Conservation (phyloP, 2,797 vertebrate genomes). For the Myotis findleyi region DNA sequence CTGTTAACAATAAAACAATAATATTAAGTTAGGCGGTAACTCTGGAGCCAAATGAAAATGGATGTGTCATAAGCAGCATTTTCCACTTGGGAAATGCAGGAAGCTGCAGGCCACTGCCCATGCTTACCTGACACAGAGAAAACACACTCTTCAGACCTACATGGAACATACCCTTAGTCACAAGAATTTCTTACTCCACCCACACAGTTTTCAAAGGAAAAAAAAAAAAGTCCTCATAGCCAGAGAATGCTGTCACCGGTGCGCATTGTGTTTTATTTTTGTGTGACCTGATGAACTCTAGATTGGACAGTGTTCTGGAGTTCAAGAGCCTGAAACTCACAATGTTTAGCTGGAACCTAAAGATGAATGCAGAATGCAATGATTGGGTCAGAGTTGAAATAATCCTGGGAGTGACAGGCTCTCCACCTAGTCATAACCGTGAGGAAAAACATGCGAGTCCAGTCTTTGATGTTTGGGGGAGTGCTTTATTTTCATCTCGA, state of each 20-base stretch:
- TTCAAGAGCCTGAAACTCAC: constrained; percentile 20
- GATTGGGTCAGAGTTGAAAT: constrained; percentile 71
- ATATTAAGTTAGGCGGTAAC: not conserved
- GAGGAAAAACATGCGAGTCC: not conserved
- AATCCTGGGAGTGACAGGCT: not conserved
- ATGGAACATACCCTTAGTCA: not conserved
- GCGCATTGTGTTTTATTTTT: constrained; percentile 69
- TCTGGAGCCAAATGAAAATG: not conserved
- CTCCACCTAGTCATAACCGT: not conserved
- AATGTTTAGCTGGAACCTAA: constrained; percentile 46
- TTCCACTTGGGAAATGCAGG: not conserved
- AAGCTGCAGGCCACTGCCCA: not conserved
- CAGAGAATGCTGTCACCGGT: not conserved
- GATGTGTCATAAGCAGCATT: not conserved
- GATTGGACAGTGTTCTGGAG: not conserved
- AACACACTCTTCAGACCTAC: not conserved
- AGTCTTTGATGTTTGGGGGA: constrained; percentile 40
- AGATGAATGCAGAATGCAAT: constrained; percentile 71
- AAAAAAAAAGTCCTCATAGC: not conserved
- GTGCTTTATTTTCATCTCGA: constrained; percentile 56
- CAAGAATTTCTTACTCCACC: constrained; percentile 43
- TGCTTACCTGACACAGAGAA: not conserved
- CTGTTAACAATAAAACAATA: constrained; percentile 1
- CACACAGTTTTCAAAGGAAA: constrained; percentile 14
- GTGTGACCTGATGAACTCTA: constrained; percentile 59